Percentiles rank a stretch among this genome's conserved stretches.
Evolutionary conservation across 2,888 invertebrate species (phyloP).

Genomic region (Pachliopta kotzebuea): DNA sequence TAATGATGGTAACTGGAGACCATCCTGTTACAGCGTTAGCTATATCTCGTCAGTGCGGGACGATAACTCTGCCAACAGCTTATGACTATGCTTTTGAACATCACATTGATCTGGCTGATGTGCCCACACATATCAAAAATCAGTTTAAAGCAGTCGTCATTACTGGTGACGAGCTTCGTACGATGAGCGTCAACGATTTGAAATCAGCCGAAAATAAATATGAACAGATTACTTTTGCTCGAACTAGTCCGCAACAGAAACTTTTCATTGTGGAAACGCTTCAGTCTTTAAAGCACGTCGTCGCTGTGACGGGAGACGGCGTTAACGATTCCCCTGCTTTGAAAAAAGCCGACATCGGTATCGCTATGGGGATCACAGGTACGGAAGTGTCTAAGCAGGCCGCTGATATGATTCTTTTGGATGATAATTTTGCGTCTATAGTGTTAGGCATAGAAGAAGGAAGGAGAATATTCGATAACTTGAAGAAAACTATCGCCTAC

Average conservation of each 20-base stretch:
- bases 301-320: slow-evolving; percentile 94
- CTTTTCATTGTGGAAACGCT: slow-evolving; percentile 87
- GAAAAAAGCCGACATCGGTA: slow-evolving; percentile 91
- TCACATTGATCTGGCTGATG: slow-evolving; percentile 75
- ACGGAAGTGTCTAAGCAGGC: slow-evolving; percentile 92
- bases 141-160: slow-evolving; percentile 64
- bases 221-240: slow-evolving; percentile 87
- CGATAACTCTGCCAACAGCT: slow-evolving; percentile 82
- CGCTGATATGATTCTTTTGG: slow-evolving; percentile 94
- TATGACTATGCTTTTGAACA: slow-evolving; percentile 86
- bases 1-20: slow-evolving; percentile 87
- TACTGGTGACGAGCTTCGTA: slow-evolving; percentile 79
- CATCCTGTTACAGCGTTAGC: slow-evolving; percentile 88
- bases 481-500: slow-evolving; percentile 93
- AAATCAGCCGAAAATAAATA: slow-evolving; percentile 81
- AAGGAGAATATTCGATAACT: slow-evolving; percentile 90
- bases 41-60: slow-evolving; percentile 84
- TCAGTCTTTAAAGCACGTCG: slow-evolving; percentile 88
- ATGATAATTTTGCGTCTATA: slow-evolving; percentile 94
- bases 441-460: slow-evolving; percentile 92
- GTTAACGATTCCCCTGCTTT: slow-evolving; percentile 94
- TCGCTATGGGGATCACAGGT: slow-evolving; percentile 90
- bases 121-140: slow-evolving; percentile 68
- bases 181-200: slow-evolving; percentile 76
- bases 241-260: slow-evolving; percentile 86